A percentile compares a stretch with the other conserved stretches of the same genome.
Conservation (phyloP, 2,797 vertebrate genomes). For the Lepilemur septentrionalis region DNA sequence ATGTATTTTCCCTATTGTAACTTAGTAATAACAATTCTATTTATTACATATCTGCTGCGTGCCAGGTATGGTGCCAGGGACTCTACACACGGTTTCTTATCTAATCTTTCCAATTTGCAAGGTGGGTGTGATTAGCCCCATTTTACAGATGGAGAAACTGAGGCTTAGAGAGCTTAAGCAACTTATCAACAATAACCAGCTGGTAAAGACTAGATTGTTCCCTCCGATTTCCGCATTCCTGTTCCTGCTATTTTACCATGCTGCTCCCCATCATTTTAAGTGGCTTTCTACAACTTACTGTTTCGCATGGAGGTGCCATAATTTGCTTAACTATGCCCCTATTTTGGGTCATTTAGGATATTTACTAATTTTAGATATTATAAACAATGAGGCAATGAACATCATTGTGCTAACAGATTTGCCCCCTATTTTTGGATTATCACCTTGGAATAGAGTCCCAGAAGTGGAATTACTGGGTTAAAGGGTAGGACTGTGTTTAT, state of each 20-base stretch:
- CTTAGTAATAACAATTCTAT: background rate
- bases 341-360: constrained; percentile 29
- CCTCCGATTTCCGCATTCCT: background rate
- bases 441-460: constrained; percentile 65
- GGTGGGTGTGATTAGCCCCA: background rate
- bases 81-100: background rate
- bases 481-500: constrained; percentile 76
- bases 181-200: background rate
- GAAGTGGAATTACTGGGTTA: constrained; percentile 76
- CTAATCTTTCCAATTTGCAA: background rate
- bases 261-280: background rate
- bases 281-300: background rate
- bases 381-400: constrained; percentile 62
- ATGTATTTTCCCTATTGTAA: background rate
- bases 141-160: background rate
- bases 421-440: constrained; percentile 68
- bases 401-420: constrained; percentile 54
- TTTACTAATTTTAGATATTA: constrained; percentile 48
- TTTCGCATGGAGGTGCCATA: background rate
- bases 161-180: background rate
- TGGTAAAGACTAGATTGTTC: background rate
- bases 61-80: background rate
- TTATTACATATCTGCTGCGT: background rate
- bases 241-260: background rate
- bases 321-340: background rate